Evolutionary conservation across 2,888 invertebrate species (phyloP).

Genomic region (Epinotia ramella): DNA sequence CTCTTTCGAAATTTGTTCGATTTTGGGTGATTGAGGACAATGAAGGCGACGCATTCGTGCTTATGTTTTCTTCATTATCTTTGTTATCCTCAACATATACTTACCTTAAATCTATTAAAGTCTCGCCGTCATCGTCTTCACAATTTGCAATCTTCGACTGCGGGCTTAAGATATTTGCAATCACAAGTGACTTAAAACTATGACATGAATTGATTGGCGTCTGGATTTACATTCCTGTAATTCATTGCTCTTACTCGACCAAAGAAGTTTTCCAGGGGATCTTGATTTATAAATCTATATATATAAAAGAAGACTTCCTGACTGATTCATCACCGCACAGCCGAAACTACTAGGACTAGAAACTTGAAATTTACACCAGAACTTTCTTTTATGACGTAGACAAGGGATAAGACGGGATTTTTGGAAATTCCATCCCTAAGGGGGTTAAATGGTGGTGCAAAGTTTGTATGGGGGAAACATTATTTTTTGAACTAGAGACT

Average conservation of each 20-base stretch:
- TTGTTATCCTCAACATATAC: background rate
- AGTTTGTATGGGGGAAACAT: too few species aligned
- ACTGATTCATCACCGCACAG: too few species aligned
- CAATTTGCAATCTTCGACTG: slow-evolving; percentile 43
- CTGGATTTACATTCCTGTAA: slow-evolving; percentile 50
- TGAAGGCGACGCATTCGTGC: background rate
- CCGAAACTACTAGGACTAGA: too few species aligned
- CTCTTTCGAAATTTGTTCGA: background rate
- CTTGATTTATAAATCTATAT: slow-evolving; percentile 49
- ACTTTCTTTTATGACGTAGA: too few species aligned
- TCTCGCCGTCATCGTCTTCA: slow-evolving; percentile 19
- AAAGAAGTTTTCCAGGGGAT: slow-evolving; percentile 47
- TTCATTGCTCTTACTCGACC: slow-evolving; percentile 49
- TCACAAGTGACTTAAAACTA: slow-evolving; percentile 48
- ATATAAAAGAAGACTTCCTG: too few species aligned
- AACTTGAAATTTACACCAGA: too few species aligned
- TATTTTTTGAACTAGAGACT: too few species aligned
- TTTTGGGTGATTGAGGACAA: background rate
- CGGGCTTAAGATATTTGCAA: slow-evolving; percentile 46
- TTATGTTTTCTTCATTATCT: slow-evolving; percentile 10
- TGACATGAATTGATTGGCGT: slow-evolving; percentile 47
- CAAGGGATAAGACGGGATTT: too few species aligned
- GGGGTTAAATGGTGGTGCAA: too few species aligned
- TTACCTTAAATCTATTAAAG: slow-evolving; percentile 6
- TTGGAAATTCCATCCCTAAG: too few species aligned